Conservation (phyloP, 2,113 vertebrate genomes). For the Lanius collurio region DNA sequence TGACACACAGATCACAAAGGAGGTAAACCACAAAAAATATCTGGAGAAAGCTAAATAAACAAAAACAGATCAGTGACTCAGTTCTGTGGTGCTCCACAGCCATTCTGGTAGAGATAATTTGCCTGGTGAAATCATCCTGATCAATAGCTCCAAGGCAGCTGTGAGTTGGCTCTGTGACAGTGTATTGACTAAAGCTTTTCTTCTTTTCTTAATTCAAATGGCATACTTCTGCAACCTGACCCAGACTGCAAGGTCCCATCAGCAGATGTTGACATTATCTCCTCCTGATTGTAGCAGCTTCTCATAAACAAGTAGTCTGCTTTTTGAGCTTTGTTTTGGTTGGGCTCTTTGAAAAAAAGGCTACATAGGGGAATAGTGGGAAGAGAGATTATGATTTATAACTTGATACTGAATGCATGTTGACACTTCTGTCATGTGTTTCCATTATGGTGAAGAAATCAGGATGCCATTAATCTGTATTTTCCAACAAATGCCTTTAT, state of each 20-base stretch:
- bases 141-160: constrained; percentile 30
- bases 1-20: neutral
- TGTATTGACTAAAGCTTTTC: constrained; percentile 2
- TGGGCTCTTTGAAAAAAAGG: neutral
- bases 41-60: constrained; percentile 18
- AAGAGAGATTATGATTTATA: neutral
- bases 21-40: constrained; percentile 30
- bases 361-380: neutral
- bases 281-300: constrained; percentile 29
- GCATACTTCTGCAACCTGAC: constrained; percentile 37
- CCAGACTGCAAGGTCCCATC: constrained; percentile 25
- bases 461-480: neutral
- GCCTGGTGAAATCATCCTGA: constrained; percentile 8
- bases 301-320: constrained; percentile 19
- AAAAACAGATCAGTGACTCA: constrained; percentile 11
- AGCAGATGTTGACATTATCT: constrained; percentile 54
- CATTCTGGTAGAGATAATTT: constrained; percentile 30
- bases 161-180: constrained; percentile 24
- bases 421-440: neutral
- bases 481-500: neutral
- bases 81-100: neutral
- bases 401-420: neutral
- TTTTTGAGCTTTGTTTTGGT: constrained; percentile 23
- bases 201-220: constrained; percentile 51
- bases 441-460: neutral